These are phyloP conservation scores for Apeltes quadracus DNA, from an alignment of 2,113 vertebrate genomes.

Conservation along the genomic window DNA sequence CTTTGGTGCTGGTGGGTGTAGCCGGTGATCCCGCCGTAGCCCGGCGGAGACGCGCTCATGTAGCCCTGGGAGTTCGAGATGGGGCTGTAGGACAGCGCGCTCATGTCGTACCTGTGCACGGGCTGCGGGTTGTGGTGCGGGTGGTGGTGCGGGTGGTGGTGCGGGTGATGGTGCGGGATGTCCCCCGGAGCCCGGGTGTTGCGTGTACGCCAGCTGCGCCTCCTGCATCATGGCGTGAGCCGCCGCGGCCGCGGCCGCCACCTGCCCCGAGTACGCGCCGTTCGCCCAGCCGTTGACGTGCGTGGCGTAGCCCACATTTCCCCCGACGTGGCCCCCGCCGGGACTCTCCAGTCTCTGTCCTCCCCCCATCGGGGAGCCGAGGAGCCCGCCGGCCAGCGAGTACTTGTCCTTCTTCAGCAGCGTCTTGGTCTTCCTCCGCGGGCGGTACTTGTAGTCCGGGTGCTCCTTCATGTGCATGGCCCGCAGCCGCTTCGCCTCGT, in stretches of 20 bases:
- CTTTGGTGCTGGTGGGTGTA: constrained; percentile 86
- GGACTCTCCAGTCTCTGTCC: constrained; percentile 91
- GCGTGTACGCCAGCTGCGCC: constrained; percentile 94
- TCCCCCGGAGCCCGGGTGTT: constrained; percentile 88
- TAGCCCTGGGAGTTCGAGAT: constrained; percentile 94
- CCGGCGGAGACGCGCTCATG: constrained; percentile 92
- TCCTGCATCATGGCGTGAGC: constrained; percentile 97
- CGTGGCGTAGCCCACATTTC: constrained; percentile 85
- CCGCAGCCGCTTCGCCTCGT: constrained; percentile 95
- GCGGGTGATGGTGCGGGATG: constrained; percentile 86
- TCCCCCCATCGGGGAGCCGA: constrained; percentile 86
- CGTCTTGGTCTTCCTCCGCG: constrained; percentile 96
- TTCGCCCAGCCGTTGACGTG: constrained; percentile 98
- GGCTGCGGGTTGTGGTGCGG: constrained; percentile 88
- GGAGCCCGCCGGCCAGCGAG: constrained; percentile 88
- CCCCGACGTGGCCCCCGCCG: constrained; percentile 82
- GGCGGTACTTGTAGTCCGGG: constrained; percentile 99
- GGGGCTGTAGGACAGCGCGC: constrained; percentile 92
- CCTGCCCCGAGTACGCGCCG: constrained; percentile 91
- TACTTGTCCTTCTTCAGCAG: constrained; percentile 99
- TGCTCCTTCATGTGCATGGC: constrained; percentile 99
- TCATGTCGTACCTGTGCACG: constrained; percentile 94
- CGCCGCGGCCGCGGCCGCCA: constrained; percentile 91
- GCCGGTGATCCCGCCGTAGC: constrained; percentile 88
- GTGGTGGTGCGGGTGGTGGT: constrained; percentile 77